Evolutionary conservation across 2,113 vertebrate genomes (phyloP), one percentile per base, ranked within the genome.

Genomic region (Paradoxurus hermaphroditus): DNA sequence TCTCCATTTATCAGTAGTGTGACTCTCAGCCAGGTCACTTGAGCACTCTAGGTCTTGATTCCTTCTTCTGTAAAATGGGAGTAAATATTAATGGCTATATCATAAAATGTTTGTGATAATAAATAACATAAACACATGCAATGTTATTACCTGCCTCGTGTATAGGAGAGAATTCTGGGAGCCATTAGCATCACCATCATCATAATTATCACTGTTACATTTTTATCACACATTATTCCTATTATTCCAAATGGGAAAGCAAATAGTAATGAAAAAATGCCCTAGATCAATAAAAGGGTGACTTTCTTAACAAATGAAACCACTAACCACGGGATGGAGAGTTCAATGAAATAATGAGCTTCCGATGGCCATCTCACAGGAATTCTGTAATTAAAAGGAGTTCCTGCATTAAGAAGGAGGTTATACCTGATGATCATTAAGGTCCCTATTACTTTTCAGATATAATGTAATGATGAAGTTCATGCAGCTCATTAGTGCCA

Each of bases 331-430:
- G 31, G 68, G n/a, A 85, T 25, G 7, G 44, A 90, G 77, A 96
- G 86, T 97, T 96, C 95, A 92, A 77, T 89, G 90, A 94, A 96
- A 96, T 98, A 98, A 96, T 96, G 96, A 97, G 95, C 87, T 97
- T 95, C 84, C 90, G 90, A 86, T 88, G 84, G 87, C 62, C 49
- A 72, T 96, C 90, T 96, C 95, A 68, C 3, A 90, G 85, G 97
- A 92, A 95, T 96, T 94, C 94, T 90, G 92, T 95, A 97, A 98
- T 97, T 96, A 97, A 98, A 96, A 96, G 86, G 39, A 97, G 78
- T 49, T 90, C 59, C 81, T 90, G 51, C 67, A 94, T 96, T 96
- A 92, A 96, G 90, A 92, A 95, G 56, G 56, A 84, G 56, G 86
- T 85, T 94, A 92, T 67, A 86, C 84, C 70, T 95, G 90, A 85